Percentiles rank a stretch among this genome's conserved stretches.
phyloP scores from a whole-genome alignment of 2,113 vertebrate species.

The Panthera uncia region DNA sequence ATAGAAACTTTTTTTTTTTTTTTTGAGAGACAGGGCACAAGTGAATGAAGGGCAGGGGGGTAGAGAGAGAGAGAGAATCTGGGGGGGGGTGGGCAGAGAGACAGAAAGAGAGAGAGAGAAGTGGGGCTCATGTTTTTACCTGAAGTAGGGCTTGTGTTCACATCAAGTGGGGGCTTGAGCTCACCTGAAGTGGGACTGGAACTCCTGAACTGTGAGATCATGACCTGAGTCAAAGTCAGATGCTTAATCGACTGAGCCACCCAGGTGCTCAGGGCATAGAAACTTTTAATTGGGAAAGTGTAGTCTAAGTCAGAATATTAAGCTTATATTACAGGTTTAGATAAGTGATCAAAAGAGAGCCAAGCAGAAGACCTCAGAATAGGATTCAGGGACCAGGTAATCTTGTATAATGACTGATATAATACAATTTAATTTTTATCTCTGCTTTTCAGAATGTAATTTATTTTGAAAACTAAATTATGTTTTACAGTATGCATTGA shows the following conservation, averaged over 20 bases:
- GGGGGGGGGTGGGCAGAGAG: no score
- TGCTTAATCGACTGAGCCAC: no score
- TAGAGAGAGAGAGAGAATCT: no score
- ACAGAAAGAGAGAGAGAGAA: no score
- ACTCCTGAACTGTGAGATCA: no score
- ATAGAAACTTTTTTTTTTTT: background rate
- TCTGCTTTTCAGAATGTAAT: slow-evolving; percentile 44
- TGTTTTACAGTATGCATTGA: slow-evolving; percentile 93
- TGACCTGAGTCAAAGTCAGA: no score
- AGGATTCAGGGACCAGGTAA: background rate
- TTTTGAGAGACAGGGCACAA: no score
- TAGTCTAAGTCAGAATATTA: background rate
- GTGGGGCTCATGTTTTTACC: no score
- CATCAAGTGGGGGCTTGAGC: no score
- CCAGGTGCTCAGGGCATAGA: background rate
- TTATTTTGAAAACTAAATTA: slow-evolving; percentile 69
- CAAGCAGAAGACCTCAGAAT: background rate
- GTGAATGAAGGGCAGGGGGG: no score
- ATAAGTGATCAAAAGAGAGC: background rate
- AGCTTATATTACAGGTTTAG: background rate
- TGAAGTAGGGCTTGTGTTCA: no score
- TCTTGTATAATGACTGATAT: background rate
- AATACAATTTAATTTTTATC: slow-evolving; percentile 32
- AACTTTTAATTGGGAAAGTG: background rate
- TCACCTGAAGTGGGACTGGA: no score